Evolutionary conservation across 2,797 vertebrate genomes (phyloP).

Genomic region (Antrozous pallidus): DNA sequence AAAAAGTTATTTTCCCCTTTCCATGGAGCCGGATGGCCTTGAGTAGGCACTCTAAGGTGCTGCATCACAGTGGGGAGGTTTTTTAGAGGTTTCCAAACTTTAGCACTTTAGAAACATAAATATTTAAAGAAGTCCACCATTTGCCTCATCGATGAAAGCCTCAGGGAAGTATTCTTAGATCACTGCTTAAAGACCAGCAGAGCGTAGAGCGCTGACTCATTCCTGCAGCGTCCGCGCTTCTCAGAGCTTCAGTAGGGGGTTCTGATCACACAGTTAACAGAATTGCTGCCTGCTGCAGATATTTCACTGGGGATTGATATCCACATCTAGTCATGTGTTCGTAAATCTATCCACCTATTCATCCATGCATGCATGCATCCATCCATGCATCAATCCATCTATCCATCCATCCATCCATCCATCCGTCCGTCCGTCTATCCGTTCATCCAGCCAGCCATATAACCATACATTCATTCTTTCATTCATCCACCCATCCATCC

Average conservation of each 20-base stretch:
- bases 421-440: background rate
- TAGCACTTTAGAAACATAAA: constrained; percentile 61
- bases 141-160: background rate
- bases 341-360: too few species aligned
- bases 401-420: too few species aligned
- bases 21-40: accelerated
- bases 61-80: background rate
- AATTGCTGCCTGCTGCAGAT: background rate
- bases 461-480: accelerated
- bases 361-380: accelerated
- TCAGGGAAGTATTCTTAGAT: constrained; percentile 48
- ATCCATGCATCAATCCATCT: accelerated
- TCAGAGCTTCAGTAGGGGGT: accelerated
- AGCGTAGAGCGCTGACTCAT: background rate
- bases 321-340: background rate
- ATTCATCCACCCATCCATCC: accelerated
- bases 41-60: background rate
- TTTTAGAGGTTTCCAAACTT: constrained; percentile 50
- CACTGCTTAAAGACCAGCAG: background rate
- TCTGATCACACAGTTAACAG: accelerated
- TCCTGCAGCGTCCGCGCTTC: accelerated
- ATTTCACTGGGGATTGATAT: background rate
- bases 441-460: accelerated
- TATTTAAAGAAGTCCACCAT: constrained; percentile 59
- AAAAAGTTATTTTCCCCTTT: accelerated